phyloP scores from a whole-genome alignment of 2,797 vertebrate species.

The Merluccius polli region DNA sequence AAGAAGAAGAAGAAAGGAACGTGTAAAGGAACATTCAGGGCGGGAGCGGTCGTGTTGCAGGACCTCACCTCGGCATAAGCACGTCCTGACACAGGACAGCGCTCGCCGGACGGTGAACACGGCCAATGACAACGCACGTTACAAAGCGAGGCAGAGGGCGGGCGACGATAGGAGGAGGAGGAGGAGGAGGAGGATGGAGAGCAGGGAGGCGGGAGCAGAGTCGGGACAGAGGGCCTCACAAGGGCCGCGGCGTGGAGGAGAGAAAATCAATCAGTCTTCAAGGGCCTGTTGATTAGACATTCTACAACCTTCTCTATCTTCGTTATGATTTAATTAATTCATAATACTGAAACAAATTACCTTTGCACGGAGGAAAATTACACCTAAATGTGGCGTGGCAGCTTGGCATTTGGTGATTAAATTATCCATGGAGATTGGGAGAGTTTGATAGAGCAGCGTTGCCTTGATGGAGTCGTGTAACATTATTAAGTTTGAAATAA shows the following conservation, averaged over 20 bases:
- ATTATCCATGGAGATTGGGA: slow-evolving; percentile 74
- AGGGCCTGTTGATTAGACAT: slow-evolving; percentile 77
- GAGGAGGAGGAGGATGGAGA: neutral
- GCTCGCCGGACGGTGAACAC: no score
- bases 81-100: no score
- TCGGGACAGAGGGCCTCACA: slow-evolving; percentile 36
- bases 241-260: slow-evolving; percentile 47
- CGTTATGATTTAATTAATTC: slow-evolving; percentile 84
- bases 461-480: slow-evolving; percentile 72
- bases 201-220: slow-evolving; percentile 24
- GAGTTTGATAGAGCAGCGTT: slow-evolving; percentile 72
- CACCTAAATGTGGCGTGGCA: slow-evolving; percentile 79
- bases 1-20: no score
- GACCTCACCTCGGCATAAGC: no score
- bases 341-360: slow-evolving; percentile 86
- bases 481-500: slow-evolving; percentile 78
- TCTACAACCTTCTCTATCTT: slow-evolving; percentile 78
- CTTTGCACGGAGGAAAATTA: slow-evolving; percentile 80
- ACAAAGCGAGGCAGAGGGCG: neutral
- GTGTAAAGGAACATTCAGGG: no score
- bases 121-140: no score
- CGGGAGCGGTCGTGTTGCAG: no score
- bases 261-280: slow-evolving; percentile 69
- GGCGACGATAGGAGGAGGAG: neutral
- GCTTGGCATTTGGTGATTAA: slow-evolving; percentile 81